Percentiles rank a stretch among this genome's conserved stretches.
phyloP scores from a whole-genome alignment of 2,797 vertebrate genomes.

The Myiotriccus ornatus region DNA sequence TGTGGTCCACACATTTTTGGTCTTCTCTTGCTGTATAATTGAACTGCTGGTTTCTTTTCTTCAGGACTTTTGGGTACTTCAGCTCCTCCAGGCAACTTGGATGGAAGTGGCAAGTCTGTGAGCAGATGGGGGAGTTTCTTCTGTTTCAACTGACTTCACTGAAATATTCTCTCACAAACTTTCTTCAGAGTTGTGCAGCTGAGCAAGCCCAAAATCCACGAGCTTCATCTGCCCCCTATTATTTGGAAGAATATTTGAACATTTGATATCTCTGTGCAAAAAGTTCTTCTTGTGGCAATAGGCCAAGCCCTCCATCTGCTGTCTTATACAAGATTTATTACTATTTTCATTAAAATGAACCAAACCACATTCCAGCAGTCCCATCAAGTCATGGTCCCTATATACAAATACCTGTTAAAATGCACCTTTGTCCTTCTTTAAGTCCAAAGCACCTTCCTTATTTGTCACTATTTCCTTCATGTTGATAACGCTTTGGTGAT shows the following conservation, averaged over 20 bases:
- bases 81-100: constrained; percentile 81
- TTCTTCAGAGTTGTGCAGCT: constrained; percentile 84
- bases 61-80: constrained; percentile 83
- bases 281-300: constrained; percentile 87
- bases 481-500: no score
- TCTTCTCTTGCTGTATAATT: constrained; percentile 81
- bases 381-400: constrained; percentile 86
- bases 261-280: constrained; percentile 84
- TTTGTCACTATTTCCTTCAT: no score
- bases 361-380: constrained; percentile 82
- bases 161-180: constrained; percentile 77
- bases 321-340: constrained; percentile 84
- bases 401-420: constrained; percentile 86
- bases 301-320: constrained; percentile 84
- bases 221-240: constrained; percentile 88
- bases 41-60: constrained; percentile 84
- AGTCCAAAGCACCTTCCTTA: no score
- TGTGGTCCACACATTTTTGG: constrained; percentile 97
- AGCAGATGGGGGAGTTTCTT: constrained; percentile 89
- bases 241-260: constrained; percentile 84
- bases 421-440: constrained; percentile 68
- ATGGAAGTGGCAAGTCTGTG: constrained; percentile 90
- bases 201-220: constrained; percentile 84
- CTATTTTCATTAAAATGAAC: constrained; percentile 86
- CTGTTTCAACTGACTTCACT: constrained; percentile 83